phyloP scores from a whole-genome alignment of 2,888 invertebrate genomes.

The Dynastes maya region DNA sequence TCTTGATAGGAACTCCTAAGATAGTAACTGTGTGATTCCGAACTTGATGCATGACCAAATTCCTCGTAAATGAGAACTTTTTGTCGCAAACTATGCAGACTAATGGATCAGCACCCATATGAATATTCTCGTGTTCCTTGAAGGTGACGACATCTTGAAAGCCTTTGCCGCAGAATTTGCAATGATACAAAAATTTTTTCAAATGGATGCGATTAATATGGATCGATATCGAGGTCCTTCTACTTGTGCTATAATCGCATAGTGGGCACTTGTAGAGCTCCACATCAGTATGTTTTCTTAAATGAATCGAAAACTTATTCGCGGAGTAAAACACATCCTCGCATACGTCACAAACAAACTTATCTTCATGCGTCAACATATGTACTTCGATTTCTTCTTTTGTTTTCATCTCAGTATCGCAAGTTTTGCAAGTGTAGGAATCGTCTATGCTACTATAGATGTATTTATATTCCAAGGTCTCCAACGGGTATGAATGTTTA shows the following conservation, averaged over 20 bases:
- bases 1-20: conserved; percentile 68
- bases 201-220: conserved; percentile 74
- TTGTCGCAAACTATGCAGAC: conserved; percentile 70
- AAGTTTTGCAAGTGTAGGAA: conserved; percentile 61
- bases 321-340: conserved; percentile 62
- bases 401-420: conserved; percentile 60
- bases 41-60: conserved; percentile 62
- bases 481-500: conserved; percentile 62
- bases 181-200: conserved; percentile 70
- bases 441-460: conserved; percentile 58
- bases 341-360: conserved; percentile 43
- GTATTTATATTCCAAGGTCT: conserved; percentile 53
- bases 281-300: conserved; percentile 61
- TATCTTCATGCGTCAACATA: conserved; percentile 58
- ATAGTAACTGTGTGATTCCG: conserved; percentile 65
- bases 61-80: conserved; percentile 65
- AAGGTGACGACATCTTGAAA: conserved; percentile 70
- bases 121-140: conserved; percentile 68
- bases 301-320: conserved; percentile 64
- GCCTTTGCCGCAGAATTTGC: conserved; percentile 71
- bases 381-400: conserved; percentile 61
- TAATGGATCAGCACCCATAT: conserved; percentile 68
- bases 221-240: conserved; percentile 67
- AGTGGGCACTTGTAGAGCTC: conserved; percentile 61
- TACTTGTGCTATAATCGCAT: conserved; percentile 61